Evolutionary conservation across 2,797 vertebrate species (phyloP), one percentile per base, ranked within the genome.

Genomic region (Epinephelus malabaricus): DNA sequence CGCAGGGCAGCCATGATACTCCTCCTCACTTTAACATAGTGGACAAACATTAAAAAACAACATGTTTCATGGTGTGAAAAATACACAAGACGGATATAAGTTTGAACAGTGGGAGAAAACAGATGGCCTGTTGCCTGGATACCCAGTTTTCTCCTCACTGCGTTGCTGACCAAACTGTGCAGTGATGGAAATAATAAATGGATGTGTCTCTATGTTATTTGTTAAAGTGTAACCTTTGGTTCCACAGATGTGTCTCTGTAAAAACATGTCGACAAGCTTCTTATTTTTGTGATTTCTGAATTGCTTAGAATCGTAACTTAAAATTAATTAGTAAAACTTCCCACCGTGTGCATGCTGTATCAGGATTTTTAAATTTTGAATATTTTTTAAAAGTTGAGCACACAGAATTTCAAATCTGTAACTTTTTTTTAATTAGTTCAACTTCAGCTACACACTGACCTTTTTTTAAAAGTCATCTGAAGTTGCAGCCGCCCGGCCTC

Each of bases 51-150:
- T 1, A 15, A 43, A 58, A 71, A 78, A 23, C 19, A 82, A 62
- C 47, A 46, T 47, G 53, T 69, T 58, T 64, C 47, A 34, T 54
- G 34, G 5, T 43, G 17, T 79, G 47, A 82, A 68, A 78, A 73
- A 79, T 58, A 47, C 75, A 69, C 46, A 61, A 19, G 53, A 79
- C 1, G 3, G 53, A 83, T 67, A 49, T 61, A 61, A 50, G 34
- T 83, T 84, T 73, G 55, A 77, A 56, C 61, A 51, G 38, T 50
- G 47, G 38, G 63, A 65, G 74, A 78, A 78, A 88, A 69, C 62
- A 78, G 65, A 56, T 77, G 75, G 68, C 64, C 10, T 78, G 87
- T 93, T 92, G 86, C 86, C 75, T 87, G 78, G 87, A 87, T 84
- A 92, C 85, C 9, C 49, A 75, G 55, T 40, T 54, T 51, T 68